Evolutionary conservation across 2,888 invertebrate species (phyloP), one percentile per base, ranked within the genome.

Genomic region (Cancer borealis): DNA sequence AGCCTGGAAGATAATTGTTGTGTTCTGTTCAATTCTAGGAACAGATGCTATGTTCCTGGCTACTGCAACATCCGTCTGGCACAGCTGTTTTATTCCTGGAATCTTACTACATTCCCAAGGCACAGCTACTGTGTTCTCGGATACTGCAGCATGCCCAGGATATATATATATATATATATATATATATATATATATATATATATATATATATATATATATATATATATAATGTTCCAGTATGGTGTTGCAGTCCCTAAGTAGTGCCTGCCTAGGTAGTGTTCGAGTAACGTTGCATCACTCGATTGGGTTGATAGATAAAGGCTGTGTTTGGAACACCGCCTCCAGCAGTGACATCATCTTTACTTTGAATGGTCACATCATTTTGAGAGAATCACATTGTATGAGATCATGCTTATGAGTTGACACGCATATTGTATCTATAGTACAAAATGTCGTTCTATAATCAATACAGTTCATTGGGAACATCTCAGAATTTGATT

Each of bases 361-460:
- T 73, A 26, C 73, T 39, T 84, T 84, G 84, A 30, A 3, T 39
- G n/a, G 39, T 84, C 14, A 84, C 84, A 39, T 30, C 0, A 30
- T 84, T 84, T n/a, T 73, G 26, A 26, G 73, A 73, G 73, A 73
- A 73, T 73, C 73, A 73, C 10, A 73, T 73, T 73, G 73, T 73
- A 54, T 54, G 3, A 73, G 73, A n/a, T 73, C 26, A 73, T 73
- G 26, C 26, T 26, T 26, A 26, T 73, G 73, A n/a, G 26, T 10
- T 26, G 6, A 0, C 8, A 26, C 26, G 26, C 73, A 26, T 26
- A 73, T 26, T 8, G 26, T 73, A 73, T n/a, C 10, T 73, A 26
- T n/a, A 1, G 26, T 73, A 26, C 6, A 21, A 21, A 73, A 26
- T 73, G 26, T 73, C 10, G n/a, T 26, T 10, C 26, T 6, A 26